These are phyloP conservation scores for Orthosia cruda DNA, from an alignment of 2,888 invertebrate species.

Conservation along the genomic window DNA sequence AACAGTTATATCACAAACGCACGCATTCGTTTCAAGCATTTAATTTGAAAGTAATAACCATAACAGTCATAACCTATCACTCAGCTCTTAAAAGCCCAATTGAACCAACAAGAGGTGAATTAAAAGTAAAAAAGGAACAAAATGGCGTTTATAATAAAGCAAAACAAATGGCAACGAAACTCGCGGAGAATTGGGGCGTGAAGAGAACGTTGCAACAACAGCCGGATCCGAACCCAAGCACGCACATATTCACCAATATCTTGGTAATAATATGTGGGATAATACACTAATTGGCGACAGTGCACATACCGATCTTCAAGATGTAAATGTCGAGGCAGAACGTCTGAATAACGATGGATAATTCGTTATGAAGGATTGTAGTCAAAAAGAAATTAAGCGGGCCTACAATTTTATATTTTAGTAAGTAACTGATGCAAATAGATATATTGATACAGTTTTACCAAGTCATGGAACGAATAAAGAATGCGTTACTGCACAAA, in stretches of 20 bases:
- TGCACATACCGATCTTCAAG: slow-evolving; percentile 3
- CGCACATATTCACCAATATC: slow-evolving; percentile 63
- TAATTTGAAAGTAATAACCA: slow-evolving; percentile 67
- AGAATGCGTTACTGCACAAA: not conserved
- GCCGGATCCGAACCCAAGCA: slow-evolving; percentile 80
- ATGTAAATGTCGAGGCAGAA: slow-evolving; percentile 1
- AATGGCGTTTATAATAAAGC: slow-evolving; percentile 60
- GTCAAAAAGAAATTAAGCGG: not conserved
- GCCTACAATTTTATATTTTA: not conserved
- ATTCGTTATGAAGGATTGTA: not conserved
- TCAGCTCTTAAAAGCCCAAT: slow-evolving; percentile 63
- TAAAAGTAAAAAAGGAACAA: slow-evolving; percentile 62
- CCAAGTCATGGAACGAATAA: not conserved
- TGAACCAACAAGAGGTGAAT: slow-evolving; percentile 61
- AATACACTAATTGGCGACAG: slow-evolving; percentile 31
- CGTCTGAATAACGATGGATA: not conserved
- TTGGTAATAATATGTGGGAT: slow-evolving; percentile 38
- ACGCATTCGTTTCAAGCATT: slow-evolving; percentile 55
- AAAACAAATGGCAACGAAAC: slow-evolving; percentile 84
- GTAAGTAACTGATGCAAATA: slow-evolving; percentile 1
- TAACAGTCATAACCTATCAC: slow-evolving; percentile 61
- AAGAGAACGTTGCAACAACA: slow-evolving; percentile 84
- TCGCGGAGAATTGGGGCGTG: slow-evolving; percentile 84
- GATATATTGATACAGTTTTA: not conserved
- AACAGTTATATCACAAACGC: slow-evolving; percentile 65